phyloP scores from a whole-genome alignment of 1,140 invertebrate species.

The Zaprionus lachaisei region DNA sequence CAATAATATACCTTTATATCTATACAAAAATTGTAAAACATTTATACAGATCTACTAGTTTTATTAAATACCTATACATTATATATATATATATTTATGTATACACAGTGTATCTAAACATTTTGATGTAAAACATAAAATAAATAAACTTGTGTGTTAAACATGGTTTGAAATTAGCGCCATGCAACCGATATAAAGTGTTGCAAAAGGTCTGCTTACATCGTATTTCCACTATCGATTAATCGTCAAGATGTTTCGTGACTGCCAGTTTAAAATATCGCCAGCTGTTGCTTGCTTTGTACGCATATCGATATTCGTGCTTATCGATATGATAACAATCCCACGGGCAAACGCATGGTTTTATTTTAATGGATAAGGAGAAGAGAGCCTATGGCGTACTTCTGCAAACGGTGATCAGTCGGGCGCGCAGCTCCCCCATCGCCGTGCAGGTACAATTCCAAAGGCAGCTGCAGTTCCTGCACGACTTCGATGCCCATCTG shows the following conservation, averaged over 20 bases:
- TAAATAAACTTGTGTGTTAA: conserved; percentile 2
- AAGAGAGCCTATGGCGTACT: conserved; percentile 45
- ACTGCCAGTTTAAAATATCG: not conserved
- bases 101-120: conserved; percentile 11
- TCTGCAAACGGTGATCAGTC: conserved; percentile 26
- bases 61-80: conserved; percentile 4
- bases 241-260: not conserved
- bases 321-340: conserved; percentile 16
- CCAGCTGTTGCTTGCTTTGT: too few relatives aligned
- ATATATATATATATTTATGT: conserved; percentile 24
- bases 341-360: not conserved
- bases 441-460: conserved; percentile 19
- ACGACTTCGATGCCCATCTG: conserved; percentile 27
- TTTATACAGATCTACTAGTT: conserved; percentile 12
- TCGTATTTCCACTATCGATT: conserved; percentile 1
- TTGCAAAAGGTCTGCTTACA: not conserved
- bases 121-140: conserved; percentile 11
- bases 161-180: not conserved
- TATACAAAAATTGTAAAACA: conserved; percentile 26
- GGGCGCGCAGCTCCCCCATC: not conserved
- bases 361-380: conserved; percentile 58
- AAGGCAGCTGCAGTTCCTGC: conserved; percentile 44
- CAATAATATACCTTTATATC: conserved; percentile 3
- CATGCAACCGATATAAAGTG: not conserved
- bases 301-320: conserved; percentile 15